Evolutionary conservation across 1,140 invertebrate species (phyloP).

Genomic region (Tribolium castaneum): DNA sequence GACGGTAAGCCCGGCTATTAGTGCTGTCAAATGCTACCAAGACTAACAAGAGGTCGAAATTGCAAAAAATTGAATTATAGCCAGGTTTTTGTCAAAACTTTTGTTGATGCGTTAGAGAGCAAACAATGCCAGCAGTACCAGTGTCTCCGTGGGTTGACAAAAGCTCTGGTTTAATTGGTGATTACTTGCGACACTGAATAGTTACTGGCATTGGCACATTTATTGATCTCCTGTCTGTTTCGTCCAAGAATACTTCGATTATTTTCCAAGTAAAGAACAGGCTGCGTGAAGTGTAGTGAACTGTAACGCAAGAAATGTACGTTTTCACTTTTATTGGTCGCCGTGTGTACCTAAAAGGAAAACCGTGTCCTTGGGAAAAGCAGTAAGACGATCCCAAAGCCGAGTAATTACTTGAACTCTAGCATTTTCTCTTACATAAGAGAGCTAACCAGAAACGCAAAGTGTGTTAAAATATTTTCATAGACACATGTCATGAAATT

Average conservation of each 20-base stretch:
- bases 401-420: conserved; percentile 19
- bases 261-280: background rate
- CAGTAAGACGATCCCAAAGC: conserved; percentile 14
- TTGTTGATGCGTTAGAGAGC: background rate
- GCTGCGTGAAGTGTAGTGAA: background rate
- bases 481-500: conserved; percentile 25
- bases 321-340: conserved; percentile 4
- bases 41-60: conserved; percentile 7
- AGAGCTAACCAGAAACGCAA: conserved; percentile 6
- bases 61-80: background rate
- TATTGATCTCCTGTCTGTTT: background rate
- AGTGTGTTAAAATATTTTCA: conserved; percentile 29
- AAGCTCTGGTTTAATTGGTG: background rate
- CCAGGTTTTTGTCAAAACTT: background rate
- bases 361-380: conserved; percentile 16
- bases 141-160: background rate
- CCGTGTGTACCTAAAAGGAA: conserved; percentile 4
- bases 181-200: background rate
- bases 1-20: background rate
- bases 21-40: background rate
- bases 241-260: background rate
- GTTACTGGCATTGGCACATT: background rate
- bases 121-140: background rate
- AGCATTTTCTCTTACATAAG: conserved; percentile 30
- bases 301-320: background rate